phyloP scores from a whole-genome alignment of 2,797 vertebrate genomes.

The Mus caroli region DNA sequence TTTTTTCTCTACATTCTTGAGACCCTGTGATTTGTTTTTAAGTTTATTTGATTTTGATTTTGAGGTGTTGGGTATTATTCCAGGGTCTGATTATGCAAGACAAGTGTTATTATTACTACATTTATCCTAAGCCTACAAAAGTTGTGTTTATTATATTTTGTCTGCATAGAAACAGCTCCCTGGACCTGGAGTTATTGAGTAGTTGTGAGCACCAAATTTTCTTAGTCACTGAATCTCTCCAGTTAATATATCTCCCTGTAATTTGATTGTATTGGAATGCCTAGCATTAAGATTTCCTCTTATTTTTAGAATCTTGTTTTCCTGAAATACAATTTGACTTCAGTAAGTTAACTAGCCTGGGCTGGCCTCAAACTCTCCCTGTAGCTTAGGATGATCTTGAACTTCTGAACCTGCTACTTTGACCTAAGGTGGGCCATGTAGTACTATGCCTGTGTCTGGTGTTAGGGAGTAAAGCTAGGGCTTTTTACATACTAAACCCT shows the following conservation, averaged over 20 bases:
- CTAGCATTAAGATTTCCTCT: conserved; percentile 16
- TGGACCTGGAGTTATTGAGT: not conserved
- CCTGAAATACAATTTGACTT: conserved; percentile 46
- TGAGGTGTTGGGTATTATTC: not conserved
- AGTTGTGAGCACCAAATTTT: not conserved
- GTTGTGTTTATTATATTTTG: not conserved
- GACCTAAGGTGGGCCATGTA: not conserved
- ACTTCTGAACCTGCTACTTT: not conserved
- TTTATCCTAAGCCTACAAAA: not conserved
- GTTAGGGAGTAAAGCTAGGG: not conserved
- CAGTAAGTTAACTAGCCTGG: conserved; percentile 12
- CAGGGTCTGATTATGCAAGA: not conserved
- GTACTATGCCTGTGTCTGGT: not conserved
- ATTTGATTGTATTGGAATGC: conserved; percentile 51
- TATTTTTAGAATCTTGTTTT: not conserved
- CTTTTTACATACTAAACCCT: not conserved
- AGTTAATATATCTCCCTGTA: not conserved
- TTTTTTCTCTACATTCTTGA: not conserved
- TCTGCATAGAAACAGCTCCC: not conserved
- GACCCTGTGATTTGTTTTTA: not conserved
- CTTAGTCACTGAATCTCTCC: not conserved
- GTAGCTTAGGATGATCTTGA: not conserved
- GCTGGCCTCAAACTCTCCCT: not conserved
- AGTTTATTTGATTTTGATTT: not conserved
- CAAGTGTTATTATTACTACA: not conserved